Percentiles rank a stretch among this genome's conserved stretches.
Conservation (phyloP, 1,140 invertebrate species). For the Brachionus angularis region DNA sequence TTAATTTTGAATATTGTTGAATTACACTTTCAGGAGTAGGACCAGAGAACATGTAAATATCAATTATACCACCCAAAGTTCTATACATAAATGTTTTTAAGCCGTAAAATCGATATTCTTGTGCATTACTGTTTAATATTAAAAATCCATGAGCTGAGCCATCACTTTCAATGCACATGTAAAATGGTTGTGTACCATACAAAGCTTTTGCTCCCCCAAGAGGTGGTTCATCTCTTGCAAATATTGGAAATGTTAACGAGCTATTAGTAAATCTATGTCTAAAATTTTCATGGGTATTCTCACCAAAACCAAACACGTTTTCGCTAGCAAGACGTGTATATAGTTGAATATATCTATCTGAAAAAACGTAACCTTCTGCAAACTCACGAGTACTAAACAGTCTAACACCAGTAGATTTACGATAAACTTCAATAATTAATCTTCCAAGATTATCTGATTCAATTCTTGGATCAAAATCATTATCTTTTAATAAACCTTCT, state of each 20-base stretch:
- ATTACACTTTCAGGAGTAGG: constrained; percentile 58
- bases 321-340: constrained; percentile 45
- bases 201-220: background rate
- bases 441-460: constrained; percentile 7
- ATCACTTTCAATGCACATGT: constrained; percentile 17
- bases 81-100: constrained; percentile 52
- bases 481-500: constrained; percentile 5
- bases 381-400: constrained; percentile 40
- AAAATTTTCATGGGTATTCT: constrained; percentile 41
- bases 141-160: constrained; percentile 29
- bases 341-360: constrained; percentile 45
- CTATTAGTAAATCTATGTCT: constrained; percentile 21
- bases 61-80: constrained; percentile 56
- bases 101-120: constrained; percentile 47
- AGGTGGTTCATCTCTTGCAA: constrained; percentile 35
- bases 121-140: constrained; percentile 33
- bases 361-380: constrained; percentile 43
- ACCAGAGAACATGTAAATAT: constrained; percentile 60
- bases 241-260: constrained; percentile 23
- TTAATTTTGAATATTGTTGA: constrained; percentile 46
- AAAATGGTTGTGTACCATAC: constrained; percentile 42
- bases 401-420: constrained; percentile 23
- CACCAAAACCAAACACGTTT: constrained; percentile 42
- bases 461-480: constrained; percentile 30
- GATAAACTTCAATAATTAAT: constrained; percentile 24